Evolutionary conservation across 2,113 vertebrate genomes (phyloP).

Genomic region (Nannobrachium achirus): DNA sequence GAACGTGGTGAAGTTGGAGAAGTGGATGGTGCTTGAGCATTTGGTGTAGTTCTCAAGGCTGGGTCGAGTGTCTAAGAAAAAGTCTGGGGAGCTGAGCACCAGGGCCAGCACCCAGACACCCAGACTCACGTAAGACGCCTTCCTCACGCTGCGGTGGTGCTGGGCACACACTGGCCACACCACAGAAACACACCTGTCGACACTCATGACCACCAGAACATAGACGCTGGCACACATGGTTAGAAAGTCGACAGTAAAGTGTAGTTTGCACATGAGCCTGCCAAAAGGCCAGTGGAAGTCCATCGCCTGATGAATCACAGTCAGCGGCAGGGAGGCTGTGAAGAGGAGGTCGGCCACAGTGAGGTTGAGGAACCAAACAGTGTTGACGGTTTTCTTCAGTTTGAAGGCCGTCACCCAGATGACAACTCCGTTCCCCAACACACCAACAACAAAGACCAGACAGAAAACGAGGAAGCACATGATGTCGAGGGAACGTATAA

Average conservation of each 20-base stretch:
- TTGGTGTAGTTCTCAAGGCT: slow-evolving; percentile 57
- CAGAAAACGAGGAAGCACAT: slow-evolving; percentile 78
- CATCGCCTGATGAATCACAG: slow-evolving; percentile 77
- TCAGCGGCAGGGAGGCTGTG: slow-evolving; percentile 80
- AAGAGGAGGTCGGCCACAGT: slow-evolving; percentile 87
- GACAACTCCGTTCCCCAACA: slow-evolving; percentile 86
- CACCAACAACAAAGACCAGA: slow-evolving; percentile 82
- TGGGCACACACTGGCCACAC: slow-evolving; percentile 85
- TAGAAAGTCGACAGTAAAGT: slow-evolving; percentile 76
- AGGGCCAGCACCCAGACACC: slow-evolving; percentile 83
- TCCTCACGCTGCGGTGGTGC: slow-evolving; percentile 79
- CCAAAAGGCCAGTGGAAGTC: slow-evolving; percentile 86
- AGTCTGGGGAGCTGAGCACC: slow-evolving; percentile 78
- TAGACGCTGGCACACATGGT: slow-evolving; percentile 88
- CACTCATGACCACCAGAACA: no score
- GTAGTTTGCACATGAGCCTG: slow-evolving; percentile 82
- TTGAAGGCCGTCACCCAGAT: slow-evolving; percentile 88
- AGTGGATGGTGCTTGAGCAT: no score
- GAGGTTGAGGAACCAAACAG: slow-evolving; percentile 84
- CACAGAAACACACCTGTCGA: slow-evolving; percentile 86
- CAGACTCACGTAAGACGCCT: slow-evolving; percentile 76
- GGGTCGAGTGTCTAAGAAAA: slow-evolving; percentile 72
- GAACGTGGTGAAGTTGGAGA: no score
- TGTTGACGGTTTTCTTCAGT: slow-evolving; percentile 87
- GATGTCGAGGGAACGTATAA: slow-evolving; percentile 68